Percentiles rank a stretch among this genome's conserved stretches.
These are phyloP conservation scores for Cardiocondyla obscurior DNA, from an alignment of 1,140 invertebrate genomes.

Conservation along the genomic window DNA sequence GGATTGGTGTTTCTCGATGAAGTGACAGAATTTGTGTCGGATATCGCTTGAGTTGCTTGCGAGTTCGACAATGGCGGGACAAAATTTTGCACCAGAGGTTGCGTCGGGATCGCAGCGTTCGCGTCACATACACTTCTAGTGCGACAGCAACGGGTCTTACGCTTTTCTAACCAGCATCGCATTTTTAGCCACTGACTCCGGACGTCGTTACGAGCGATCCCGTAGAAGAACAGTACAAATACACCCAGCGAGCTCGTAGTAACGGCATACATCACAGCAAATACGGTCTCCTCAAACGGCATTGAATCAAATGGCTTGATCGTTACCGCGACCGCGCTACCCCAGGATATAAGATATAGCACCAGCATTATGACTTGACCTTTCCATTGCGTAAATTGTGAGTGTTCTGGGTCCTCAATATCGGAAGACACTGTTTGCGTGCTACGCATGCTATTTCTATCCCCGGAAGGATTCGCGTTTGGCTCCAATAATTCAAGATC, in stretches of 20 bases:
- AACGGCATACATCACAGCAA: slow-evolving; percentile 90
- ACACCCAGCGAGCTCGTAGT: slow-evolving; percentile 89
- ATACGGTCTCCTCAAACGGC: slow-evolving; percentile 90
- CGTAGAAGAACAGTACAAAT: slow-evolving; percentile 95
- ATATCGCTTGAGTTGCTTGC: slow-evolving; percentile 80
- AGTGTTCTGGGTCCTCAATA: slow-evolving; percentile 92
- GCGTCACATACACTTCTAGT: slow-evolving; percentile 88
- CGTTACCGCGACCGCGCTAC: slow-evolving; percentile 88
- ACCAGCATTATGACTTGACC: slow-evolving; percentile 91
- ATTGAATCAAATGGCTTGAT: slow-evolving; percentile 87
- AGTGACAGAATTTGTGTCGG: slow-evolving; percentile 79
- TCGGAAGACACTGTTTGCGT: slow-evolving; percentile 88
- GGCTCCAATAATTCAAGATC: slow-evolving; percentile 91
- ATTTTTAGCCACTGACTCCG: slow-evolving; percentile 89
- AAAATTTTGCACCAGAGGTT: slow-evolving; percentile 79
- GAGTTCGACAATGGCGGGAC: slow-evolving; percentile 77
- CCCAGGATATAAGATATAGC: slow-evolving; percentile 91
- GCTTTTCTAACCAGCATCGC: slow-evolving; percentile 86
- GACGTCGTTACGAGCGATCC: slow-evolving; percentile 92
- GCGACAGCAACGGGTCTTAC: slow-evolving; percentile 86
- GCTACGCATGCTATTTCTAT: slow-evolving; percentile 87
- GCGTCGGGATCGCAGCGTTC: slow-evolving; percentile 84
- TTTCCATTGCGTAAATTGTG: slow-evolving; percentile 91
- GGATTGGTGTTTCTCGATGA: slow-evolving; percentile 79
- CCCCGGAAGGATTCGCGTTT: slow-evolving; percentile 83